Conservation (phyloP, 2,113 vertebrate species). For the Anolis carolinensis region DNA sequence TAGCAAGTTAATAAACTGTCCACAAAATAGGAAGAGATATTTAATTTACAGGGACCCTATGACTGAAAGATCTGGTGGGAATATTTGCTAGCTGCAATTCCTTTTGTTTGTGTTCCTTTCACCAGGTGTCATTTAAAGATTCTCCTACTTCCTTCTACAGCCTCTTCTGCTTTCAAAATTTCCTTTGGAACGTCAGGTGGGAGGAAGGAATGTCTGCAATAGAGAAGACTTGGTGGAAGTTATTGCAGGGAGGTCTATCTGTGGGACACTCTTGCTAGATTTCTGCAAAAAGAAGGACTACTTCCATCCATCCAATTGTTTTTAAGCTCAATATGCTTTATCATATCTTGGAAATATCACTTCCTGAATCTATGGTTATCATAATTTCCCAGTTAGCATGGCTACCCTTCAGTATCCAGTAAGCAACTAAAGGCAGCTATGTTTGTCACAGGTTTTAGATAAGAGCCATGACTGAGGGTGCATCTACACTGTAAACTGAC, state of each 20-base stretch:
- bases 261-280: neutral
- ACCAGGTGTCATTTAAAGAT: neutral
- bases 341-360: no score
- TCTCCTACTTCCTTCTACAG: neutral
- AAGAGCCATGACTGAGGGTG: neutral
- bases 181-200: neutral
- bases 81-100: neutral
- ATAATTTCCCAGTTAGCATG: neutral
- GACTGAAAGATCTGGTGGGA: no score
- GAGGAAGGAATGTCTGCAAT: neutral
- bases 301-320: neutral
- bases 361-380: no score
- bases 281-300: neutral
- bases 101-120: neutral
- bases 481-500: no score
- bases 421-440: neutral
- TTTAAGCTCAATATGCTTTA: neutral
- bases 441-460: neutral
- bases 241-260: neutral
- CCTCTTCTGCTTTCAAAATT: neutral
- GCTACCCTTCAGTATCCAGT: neutral
- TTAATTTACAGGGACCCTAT: no score
- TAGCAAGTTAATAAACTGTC: neutral
- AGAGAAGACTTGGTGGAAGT: neutral
- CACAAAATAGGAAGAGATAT: neutral